These are phyloP conservation scores for Ichneumon xanthorius DNA, from an alignment of 2,888 invertebrate species.

Conservation along the genomic window DNA sequence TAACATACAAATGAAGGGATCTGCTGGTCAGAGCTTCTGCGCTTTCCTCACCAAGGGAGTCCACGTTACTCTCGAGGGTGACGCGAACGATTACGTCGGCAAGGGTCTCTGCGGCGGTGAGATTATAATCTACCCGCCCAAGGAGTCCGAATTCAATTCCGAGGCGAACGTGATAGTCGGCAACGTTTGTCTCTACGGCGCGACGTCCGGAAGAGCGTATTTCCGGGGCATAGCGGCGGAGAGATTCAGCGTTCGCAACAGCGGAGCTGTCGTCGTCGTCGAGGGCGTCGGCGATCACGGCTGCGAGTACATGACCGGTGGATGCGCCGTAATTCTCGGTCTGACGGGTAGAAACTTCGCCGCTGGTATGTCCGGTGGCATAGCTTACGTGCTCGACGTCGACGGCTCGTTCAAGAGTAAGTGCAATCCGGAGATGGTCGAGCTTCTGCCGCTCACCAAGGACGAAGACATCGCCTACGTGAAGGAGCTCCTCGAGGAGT, in stretches of 20 bases:
- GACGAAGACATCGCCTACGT: constrained; percentile 92
- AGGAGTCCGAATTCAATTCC: constrained; percentile 93
- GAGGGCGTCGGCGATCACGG: constrained; percentile 99
- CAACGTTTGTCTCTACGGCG: constrained; percentile 99
- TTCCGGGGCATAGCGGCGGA: constrained; percentile 99
- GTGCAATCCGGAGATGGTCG: constrained; percentile 98
- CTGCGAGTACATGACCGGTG: constrained; percentile 99
- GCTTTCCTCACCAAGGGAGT: constrained; percentile 97
- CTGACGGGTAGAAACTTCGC: constrained; percentile 99
- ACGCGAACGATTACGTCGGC: constrained; percentile 99
- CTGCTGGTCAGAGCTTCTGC: constrained; percentile 99
- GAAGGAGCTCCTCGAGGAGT: constrained; percentile 92
- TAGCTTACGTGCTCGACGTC: constrained; percentile 97
- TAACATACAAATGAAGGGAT: constrained; percentile 93
- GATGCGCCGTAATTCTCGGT: constrained; percentile 95
- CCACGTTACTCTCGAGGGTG: constrained; percentile 96
- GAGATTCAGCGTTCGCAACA: constrained; percentile 99
- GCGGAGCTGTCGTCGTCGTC: constrained; percentile 97
- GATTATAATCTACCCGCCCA: constrained; percentile 96
- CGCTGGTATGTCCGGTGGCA: constrained; percentile 98
- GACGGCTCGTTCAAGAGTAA: constrained; percentile 94
- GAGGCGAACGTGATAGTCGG: constrained; percentile 98
- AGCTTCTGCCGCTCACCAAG: constrained; percentile 92
- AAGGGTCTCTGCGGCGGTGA: constrained; percentile 98
- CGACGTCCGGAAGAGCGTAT: constrained; percentile 96